phyloP scores from a whole-genome alignment of 64 coral and sea anemone species.

The Acropora yongei region DNA sequence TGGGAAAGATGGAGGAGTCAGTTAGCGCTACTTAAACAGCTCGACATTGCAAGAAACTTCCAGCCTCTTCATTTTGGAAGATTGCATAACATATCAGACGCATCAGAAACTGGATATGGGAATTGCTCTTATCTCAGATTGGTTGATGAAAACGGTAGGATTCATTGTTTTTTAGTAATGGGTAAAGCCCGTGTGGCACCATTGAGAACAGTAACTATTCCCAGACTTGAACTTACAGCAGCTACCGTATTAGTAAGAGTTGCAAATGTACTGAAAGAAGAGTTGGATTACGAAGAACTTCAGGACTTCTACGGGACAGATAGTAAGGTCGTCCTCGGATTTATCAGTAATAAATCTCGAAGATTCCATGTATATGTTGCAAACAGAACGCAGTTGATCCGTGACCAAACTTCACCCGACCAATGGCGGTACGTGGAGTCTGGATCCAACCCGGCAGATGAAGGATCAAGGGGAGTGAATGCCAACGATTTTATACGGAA shows the following conservation, averaged over 20 bases:
- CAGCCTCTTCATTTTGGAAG: no score
- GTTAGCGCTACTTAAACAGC: not conserved
- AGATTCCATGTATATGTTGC: constrained; percentile 48
- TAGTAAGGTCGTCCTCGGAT: constrained; percentile 47
- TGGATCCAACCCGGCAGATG: constrained; percentile 32
- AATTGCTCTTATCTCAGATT: constrained; percentile 59
- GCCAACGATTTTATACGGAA: constrained; percentile 30
- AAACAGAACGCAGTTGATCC: constrained; percentile 43
- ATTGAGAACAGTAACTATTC: no score
- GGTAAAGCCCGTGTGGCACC: no score
- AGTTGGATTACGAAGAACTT: not conserved
- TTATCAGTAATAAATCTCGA: constrained; percentile 29
- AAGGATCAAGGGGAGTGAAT: constrained; percentile 48
- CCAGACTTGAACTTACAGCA: constrained; percentile 22
- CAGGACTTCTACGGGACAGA: constrained; percentile 50
- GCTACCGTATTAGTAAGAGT: constrained; percentile 61
- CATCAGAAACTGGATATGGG: constrained; percentile 36
- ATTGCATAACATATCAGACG: constrained; percentile 63
- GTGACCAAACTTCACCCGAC: constrained; percentile 21
- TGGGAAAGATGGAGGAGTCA: constrained; percentile 61
- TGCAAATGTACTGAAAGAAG: constrained; percentile 26
- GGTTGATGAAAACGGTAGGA: no score
- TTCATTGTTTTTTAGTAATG: no score
- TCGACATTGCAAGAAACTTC: no score
- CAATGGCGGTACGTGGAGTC: constrained; percentile 44